These are phyloP conservation scores for Entelurus aequoreus DNA, from an alignment of 2,113 vertebrate genomes.

Conservation along the genomic window DNA sequence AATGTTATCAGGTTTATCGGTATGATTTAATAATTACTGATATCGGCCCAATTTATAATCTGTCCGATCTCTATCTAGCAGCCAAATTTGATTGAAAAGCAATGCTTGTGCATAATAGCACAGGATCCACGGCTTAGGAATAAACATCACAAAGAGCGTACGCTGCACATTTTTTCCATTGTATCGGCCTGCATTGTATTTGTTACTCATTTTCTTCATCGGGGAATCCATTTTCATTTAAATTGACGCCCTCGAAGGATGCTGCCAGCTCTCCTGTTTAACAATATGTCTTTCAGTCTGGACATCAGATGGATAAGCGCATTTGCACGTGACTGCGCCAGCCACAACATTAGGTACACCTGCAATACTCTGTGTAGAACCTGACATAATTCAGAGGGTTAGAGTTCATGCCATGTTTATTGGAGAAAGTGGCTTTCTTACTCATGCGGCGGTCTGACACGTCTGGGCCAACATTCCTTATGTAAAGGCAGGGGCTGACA, in stretches of 20 bases:
- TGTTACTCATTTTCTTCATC: conserved; percentile 6
- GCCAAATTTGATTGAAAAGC: too few species aligned
- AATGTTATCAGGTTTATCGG: too few species aligned
- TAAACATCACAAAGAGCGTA: neutral
- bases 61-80: too few species aligned
- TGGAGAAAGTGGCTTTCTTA: conserved; percentile 12
- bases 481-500: conserved; percentile 37
- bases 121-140: neutral
- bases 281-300: conserved; percentile 7
- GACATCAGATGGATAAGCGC: conserved; percentile 13
- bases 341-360: too few species aligned
- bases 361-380: too few species aligned
- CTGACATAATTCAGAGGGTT: too few species aligned
- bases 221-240: neutral
- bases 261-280: conserved; percentile 8
- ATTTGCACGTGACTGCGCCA: too few species aligned
- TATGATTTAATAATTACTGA: too few species aligned
- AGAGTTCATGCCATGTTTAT: neutral
- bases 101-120: neutral
- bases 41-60: too few species aligned
- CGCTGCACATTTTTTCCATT: neutral
- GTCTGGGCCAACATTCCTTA: conserved; percentile 7
- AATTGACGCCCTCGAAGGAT: conserved; percentile 11
- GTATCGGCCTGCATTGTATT: neutral
- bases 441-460: conserved; percentile 1